These are phyloP conservation scores for Macropodus opercularis DNA, from an alignment of 2,797 vertebrate species.

Conservation along the genomic window DNA sequence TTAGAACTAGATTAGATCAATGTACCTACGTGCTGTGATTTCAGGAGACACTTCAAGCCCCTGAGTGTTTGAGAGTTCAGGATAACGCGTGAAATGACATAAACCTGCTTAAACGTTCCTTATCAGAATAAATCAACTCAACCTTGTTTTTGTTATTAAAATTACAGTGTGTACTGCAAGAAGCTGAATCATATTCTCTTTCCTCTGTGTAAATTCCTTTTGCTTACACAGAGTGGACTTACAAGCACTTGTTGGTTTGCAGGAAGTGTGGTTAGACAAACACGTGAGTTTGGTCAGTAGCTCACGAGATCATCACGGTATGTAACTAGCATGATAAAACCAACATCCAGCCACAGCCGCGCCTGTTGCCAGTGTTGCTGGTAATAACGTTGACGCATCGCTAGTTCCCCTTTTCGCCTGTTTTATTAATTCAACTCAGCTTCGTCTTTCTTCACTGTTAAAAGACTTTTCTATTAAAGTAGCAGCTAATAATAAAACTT, in stretches of 20 bases:
- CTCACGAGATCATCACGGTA: conserved; percentile 74
- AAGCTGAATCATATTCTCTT: background rate
- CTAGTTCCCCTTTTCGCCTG: background rate
- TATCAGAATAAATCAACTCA: too few relatives aligned
- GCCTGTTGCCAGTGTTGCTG: conserved; percentile 3
- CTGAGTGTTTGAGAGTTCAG: too few relatives aligned
- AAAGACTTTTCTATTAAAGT: background rate
- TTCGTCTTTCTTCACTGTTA: background rate
- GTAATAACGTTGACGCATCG: background rate
- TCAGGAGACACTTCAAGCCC: conserved; percentile 1
- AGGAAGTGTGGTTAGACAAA: conserved; percentile 61
- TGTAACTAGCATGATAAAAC: too few relatives aligned
- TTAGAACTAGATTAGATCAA: background rate
- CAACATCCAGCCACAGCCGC: conserved; percentile 15
- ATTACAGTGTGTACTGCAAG: too few relatives aligned
- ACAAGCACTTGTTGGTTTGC: conserved; percentile 14
- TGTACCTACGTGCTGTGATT: background rate
- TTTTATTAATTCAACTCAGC: too few relatives aligned
- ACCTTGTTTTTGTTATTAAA: too few relatives aligned
- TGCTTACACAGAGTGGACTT: background rate
- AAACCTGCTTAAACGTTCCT: too few relatives aligned
- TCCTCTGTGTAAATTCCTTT: conserved; percentile 3
- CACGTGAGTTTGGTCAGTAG: conserved; percentile 46
- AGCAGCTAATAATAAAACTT: background rate
- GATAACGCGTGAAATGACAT: too few relatives aligned